Percentiles rank a stretch among this genome's conserved stretches.
These are phyloP conservation scores for Uropsilus gracilis DNA, from an alignment of 2,113 vertebrate genomes.

Conservation along the genomic window DNA sequence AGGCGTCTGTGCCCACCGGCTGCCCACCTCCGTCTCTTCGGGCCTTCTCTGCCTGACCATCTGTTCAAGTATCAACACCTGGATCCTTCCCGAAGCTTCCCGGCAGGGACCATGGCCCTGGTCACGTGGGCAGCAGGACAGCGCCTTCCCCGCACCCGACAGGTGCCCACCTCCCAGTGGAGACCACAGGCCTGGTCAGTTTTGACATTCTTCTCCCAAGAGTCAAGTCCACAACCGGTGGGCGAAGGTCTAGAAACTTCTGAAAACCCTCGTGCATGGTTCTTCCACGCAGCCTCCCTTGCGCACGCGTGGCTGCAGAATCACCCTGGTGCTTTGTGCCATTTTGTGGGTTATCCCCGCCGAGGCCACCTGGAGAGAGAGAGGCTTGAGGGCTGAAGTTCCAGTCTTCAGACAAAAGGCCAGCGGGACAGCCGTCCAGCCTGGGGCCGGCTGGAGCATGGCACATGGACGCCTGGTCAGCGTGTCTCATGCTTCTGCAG, in stretches of 20 bases:
- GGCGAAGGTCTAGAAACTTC: neutral
- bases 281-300: neutral
- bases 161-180: too few species aligned
- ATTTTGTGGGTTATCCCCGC: neutral
- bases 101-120: too few species aligned
- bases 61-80: neutral
- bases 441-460: too few species aligned
- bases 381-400: neutral
- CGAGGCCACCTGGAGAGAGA: neutral
- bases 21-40: neutral
- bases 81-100: neutral
- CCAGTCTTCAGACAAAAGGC: neutral
- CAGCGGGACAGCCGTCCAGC: too few species aligned
- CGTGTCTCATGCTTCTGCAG: too few species aligned
- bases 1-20: neutral
- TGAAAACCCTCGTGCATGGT: neutral
- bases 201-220: neutral
- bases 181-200: too few species aligned
- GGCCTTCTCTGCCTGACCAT: neutral
- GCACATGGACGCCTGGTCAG: too few species aligned
- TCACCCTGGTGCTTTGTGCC: too few species aligned
- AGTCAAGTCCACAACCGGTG: neutral
- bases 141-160: too few species aligned
- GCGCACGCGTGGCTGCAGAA: neutral
- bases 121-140: too few species aligned